Percentiles rank a stretch among this genome's conserved stretches.
These are phyloP conservation scores for Anolis sagrei DNA, from an alignment of 2,113 vertebrate species.

Conservation along the genomic window DNA sequence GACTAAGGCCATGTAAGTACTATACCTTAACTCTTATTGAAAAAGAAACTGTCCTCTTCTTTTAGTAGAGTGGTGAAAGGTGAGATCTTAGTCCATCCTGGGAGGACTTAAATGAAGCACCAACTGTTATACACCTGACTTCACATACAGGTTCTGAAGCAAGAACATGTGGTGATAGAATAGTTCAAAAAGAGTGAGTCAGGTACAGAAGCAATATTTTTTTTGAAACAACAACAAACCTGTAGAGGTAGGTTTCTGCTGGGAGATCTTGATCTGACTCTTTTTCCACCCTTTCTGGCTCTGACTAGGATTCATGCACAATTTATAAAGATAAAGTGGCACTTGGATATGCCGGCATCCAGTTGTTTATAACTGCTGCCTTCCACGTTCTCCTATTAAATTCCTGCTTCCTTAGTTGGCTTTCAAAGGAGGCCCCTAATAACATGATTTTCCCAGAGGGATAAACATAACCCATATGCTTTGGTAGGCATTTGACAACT, in stretches of 20 bases:
- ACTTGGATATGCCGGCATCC: background rate
- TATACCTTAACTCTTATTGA: no score
- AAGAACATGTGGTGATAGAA: background rate
- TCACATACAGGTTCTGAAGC: background rate
- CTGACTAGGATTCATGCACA: background rate
- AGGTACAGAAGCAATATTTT: background rate
- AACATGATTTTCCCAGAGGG: constrained; percentile 63
- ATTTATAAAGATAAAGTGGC: background rate
- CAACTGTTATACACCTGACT: background rate
- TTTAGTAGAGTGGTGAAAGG: no score
- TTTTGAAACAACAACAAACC: background rate
- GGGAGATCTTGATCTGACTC: background rate
- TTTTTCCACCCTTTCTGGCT: background rate
- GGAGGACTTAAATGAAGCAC: no score
- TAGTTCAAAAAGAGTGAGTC: background rate
- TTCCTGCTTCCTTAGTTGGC: constrained; percentile 29
- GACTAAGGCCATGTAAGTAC: no score
- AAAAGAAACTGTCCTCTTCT: no score
- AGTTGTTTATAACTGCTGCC: constrained; percentile 41
- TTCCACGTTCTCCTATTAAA: constrained; percentile 16
- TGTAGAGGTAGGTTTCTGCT: background rate
- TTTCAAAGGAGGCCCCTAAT: constrained; percentile 46
- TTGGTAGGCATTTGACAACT: constrained; percentile 68
- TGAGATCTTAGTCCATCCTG: no score
- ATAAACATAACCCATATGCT: constrained; percentile 62